phyloP scores from a whole-genome alignment of 2,888 invertebrate genomes.

The Melieria omissa region DNA sequence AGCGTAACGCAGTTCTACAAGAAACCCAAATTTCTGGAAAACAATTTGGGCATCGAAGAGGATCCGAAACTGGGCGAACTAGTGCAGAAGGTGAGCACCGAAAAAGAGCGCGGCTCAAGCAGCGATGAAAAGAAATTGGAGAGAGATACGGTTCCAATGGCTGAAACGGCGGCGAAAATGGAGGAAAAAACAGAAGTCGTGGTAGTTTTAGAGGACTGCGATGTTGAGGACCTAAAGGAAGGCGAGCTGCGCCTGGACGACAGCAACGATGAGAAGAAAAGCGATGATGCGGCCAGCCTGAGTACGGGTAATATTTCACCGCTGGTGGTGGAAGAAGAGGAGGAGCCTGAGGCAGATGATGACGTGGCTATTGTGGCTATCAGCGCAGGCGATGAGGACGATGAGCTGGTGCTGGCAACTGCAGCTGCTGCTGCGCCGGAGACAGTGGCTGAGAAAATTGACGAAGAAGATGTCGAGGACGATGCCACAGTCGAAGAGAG shows the following conservation, averaged over 20 bases:
- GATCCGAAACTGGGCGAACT: slow-evolving; percentile 67
- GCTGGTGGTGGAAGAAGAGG: slow-evolving; percentile 49
- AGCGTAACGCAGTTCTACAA: slow-evolving; percentile 67
- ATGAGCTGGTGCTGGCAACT: neutral
- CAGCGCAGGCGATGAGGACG: neutral
- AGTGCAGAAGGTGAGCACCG: slow-evolving; percentile 59
- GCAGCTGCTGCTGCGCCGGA: neutral
- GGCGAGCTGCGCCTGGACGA: slow-evolving; percentile 56
- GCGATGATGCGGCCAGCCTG: slow-evolving; percentile 47
- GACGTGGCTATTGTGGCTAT: neutral
- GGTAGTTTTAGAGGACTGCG: slow-evolving; percentile 39
- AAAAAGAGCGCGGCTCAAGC: slow-evolving; percentile 31
- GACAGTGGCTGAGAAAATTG: neutral
- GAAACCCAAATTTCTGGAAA: slow-evolving; percentile 66
- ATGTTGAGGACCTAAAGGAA: slow-evolving; percentile 52
- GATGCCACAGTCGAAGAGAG: slow-evolving; percentile 46
- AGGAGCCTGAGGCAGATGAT: slow-evolving; percentile 39
- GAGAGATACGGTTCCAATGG: neutral
- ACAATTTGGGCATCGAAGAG: slow-evolving; percentile 66
- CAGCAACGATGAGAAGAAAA: slow-evolving; percentile 48
- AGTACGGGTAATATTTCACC: slow-evolving; percentile 49
- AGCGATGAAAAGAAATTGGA: neutral
- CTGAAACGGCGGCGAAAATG: slow-evolving; percentile 4
- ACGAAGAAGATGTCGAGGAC: slow-evolving; percentile 38
- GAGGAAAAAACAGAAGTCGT: slow-evolving; percentile 38